Conservation (phyloP, 2,113 vertebrate species). For the Lasiurus cinereus region DNA sequence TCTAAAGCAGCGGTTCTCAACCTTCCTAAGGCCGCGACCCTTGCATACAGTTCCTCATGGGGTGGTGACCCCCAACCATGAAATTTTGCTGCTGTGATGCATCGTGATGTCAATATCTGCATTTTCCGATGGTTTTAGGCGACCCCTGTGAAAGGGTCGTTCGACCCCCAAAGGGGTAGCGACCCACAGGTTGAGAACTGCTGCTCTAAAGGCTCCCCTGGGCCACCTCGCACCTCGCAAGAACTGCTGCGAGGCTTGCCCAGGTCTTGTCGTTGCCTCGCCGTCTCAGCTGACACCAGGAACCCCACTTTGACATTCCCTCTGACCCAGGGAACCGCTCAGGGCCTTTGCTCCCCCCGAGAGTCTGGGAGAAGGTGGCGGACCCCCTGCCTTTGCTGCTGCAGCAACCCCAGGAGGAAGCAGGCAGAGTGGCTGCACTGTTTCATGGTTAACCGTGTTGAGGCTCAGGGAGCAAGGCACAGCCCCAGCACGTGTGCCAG, state of each 20-base stretch:
- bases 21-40: too few relatives aligned
- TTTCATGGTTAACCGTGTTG: not conserved
- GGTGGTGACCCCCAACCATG: too few relatives aligned
- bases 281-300: not conserved
- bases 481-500: not conserved
- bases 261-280: not conserved
- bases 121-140: too few relatives aligned
- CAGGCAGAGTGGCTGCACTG: not conserved
- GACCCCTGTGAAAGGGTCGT: too few relatives aligned
- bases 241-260: not conserved
- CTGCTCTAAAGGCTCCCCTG: not conserved
- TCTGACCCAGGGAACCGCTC: not conserved
- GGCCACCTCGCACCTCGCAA: not conserved
- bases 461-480: not conserved
- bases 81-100: too few relatives aligned
- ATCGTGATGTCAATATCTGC: too few relatives aligned
- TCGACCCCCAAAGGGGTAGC: too few relatives aligned
- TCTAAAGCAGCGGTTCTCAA: not conserved
- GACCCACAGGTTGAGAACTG: too few relatives aligned
- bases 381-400: not conserved
- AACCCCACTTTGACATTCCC: not conserved
- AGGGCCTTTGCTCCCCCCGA: not conserved
- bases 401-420: not conserved
- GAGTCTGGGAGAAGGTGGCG: not conserved
- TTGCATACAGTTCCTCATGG: too few relatives aligned